Evolutionary conservation across 2,113 vertebrate genomes (phyloP).

Genomic region (Amphilophus citrinellus): DNA sequence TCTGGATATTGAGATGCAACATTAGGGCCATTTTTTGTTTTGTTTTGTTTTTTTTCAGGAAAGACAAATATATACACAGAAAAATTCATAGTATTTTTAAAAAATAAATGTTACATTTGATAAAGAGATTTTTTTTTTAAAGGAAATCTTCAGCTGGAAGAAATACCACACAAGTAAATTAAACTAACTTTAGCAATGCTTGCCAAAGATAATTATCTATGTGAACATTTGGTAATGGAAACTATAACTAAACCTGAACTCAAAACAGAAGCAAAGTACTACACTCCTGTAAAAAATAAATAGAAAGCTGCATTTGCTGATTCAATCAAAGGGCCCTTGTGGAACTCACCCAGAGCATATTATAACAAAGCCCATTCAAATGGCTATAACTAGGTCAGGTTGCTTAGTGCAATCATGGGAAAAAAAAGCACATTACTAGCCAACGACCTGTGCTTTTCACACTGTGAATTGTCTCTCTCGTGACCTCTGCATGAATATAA

Average conservation of each 20-base stretch:
- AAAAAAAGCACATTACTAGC: slow-evolving; percentile 49
- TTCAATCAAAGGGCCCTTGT: slow-evolving; percentile 7
- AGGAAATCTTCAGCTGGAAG: not conserved
- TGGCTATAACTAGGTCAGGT: slow-evolving; percentile 71
- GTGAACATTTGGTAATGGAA: not conserved
- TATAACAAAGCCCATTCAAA: slow-evolving; percentile 51
- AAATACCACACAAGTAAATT: not conserved
- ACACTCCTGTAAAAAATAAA: not conserved
- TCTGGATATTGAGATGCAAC: not conserved
- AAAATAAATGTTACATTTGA: not conserved
- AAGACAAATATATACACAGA: not conserved
- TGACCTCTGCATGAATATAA: slow-evolving; percentile 35
- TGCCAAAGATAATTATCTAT: not conserved
- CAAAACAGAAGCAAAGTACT: not conserved
- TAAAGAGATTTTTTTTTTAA: not conserved
- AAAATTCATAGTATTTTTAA: not conserved
- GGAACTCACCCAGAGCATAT: not conserved
- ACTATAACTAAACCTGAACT: not conserved
- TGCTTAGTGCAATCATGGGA: slow-evolving; percentile 47
- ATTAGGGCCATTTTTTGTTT: not conserved
- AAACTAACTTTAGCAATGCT: not conserved
- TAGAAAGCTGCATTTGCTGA: slow-evolving; percentile 10
- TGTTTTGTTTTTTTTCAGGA: not conserved
- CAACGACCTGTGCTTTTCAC: slow-evolving; percentile 38
- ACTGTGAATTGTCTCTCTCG: slow-evolving; percentile 35